Evolutionary conservation across 2,113 vertebrate species (phyloP).

Genomic region (Tragelaphus strepsiceros): DNA sequence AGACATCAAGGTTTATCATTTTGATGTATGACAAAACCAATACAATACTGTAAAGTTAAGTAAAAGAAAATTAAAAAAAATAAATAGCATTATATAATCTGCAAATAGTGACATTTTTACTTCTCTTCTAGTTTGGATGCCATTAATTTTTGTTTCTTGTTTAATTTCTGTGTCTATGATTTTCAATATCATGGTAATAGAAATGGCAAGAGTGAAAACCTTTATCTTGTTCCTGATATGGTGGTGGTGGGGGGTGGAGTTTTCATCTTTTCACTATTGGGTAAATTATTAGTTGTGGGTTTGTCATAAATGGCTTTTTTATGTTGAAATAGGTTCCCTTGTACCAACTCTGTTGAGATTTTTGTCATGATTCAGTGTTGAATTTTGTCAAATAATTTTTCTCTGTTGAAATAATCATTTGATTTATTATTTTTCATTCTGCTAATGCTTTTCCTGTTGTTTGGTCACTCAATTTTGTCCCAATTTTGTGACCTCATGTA

Average conservation of each 20-base stretch:
- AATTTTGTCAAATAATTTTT: neutral
- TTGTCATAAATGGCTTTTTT: neutral
- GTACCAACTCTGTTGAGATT: neutral
- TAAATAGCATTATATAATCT: neutral
- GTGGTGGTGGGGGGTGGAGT: fast-evolving
- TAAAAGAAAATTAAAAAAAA: no score
- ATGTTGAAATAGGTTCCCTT: neutral
- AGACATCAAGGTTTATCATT: neutral
- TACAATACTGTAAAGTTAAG: no score
- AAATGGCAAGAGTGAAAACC: neutral
- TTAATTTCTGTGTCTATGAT: neutral
- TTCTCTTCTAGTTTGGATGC: neutral
- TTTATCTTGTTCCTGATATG: neutral
- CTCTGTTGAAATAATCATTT: neutral
- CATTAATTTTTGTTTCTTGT: neutral
- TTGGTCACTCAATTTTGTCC: neutral
- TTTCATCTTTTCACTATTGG: neutral
- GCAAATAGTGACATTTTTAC: neutral
- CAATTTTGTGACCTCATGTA: neutral
- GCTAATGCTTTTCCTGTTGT: neutral
- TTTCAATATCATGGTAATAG: neutral
- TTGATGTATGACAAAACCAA: no score
- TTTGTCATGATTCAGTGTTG: neutral
- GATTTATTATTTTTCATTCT: neutral
- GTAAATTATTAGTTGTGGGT: neutral